Base-by-base conservation (phyloP, 2,113 vertebrate genomes). In the Hypocryptadius cinnamomeus region DNA sequence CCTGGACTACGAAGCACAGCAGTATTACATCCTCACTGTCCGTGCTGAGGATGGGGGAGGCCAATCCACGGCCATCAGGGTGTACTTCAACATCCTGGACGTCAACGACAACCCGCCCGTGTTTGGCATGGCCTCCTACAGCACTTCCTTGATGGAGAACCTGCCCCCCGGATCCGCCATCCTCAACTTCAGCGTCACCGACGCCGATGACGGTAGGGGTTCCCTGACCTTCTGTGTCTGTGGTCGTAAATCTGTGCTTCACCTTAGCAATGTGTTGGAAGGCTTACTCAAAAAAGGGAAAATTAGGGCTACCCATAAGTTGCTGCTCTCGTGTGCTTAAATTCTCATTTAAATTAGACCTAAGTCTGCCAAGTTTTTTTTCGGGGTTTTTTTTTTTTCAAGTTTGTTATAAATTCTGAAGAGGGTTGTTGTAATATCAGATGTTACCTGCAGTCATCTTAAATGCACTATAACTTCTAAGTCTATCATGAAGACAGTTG, bases 71-170 rank as follows among this genome's bases (percentile, higher is more conserved):
- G 81, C 96, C 9, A 97, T 99, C 69, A 97, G 99, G 57, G 98
- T 99, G 59, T 99, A 99, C 89, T 99, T 99, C 97, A 99, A 99
- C 61, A 95, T 99, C 31, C 83, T 99, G 87, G 99, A 99, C 15
- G 76, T 99, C 60, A 99, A 99, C 0, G 99, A 99, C 87, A 99
- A 99, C 93, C 79, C 98, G 0, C 99, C 99, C 2, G 5, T 97
- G 76, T 99, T 99, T 63, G 98, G 98, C 97, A 90, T 72, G 87
- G 95, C 85, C 18, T 94, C 97, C 3, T 99, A 99, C 87, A 99
- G 98, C 96, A 92, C 99, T 0, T 99, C 99, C 5, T 42, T 99
- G 74, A 98, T 98, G 44, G 99, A 99, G 96, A 98, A 98, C 72
- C 95, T 99, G 20, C 95, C 98, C 30, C 96, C 97, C 0, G 99